Percentiles rank a stretch among this genome's conserved stretches.
Conservation (phyloP, 1,140 invertebrate genomes). For the Apis cerana region DNA sequence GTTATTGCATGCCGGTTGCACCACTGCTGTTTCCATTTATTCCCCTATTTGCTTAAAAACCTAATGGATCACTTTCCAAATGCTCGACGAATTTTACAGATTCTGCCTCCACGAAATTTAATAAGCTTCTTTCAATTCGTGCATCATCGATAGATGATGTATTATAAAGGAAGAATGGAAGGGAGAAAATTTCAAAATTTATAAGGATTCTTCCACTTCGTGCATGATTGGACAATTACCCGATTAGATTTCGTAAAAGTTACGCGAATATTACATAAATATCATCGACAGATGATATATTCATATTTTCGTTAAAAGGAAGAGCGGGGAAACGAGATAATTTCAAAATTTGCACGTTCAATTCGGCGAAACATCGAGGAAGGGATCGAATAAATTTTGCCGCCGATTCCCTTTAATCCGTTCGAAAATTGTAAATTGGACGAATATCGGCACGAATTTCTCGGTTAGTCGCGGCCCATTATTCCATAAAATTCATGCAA, state of each 20-base stretch:
- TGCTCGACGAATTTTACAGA: background rate
- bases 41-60: background rate
- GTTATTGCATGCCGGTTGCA: constrained; percentile 60
- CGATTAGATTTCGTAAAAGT: too few species aligned
- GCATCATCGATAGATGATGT: too few species aligned
- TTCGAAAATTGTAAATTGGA: background rate
- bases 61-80: background rate
- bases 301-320: too few species aligned
- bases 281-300: too few species aligned
- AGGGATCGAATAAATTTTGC: background rate
- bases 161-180: too few species aligned
- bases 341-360: too few species aligned
- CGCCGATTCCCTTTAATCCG: constrained; percentile 29
- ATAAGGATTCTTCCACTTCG: too few species aligned
- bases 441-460: constrained; percentile 7
- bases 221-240: too few species aligned
- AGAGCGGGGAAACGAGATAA: too few species aligned
- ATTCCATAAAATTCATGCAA: constrained; percentile 28
- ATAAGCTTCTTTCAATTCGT: too few species aligned
- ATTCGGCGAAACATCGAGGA: background rate
- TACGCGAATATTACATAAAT: too few species aligned
- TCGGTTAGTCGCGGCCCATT: constrained; percentile 26
- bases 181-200: too few species aligned
- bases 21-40: constrained; percentile 36
- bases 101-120: background rate